Percentiles rank a stretch among this genome's conserved stretches.
These are phyloP conservation scores for Rissa tridactyla DNA, from an alignment of 2,113 vertebrate genomes.

Conservation along the genomic window DNA sequence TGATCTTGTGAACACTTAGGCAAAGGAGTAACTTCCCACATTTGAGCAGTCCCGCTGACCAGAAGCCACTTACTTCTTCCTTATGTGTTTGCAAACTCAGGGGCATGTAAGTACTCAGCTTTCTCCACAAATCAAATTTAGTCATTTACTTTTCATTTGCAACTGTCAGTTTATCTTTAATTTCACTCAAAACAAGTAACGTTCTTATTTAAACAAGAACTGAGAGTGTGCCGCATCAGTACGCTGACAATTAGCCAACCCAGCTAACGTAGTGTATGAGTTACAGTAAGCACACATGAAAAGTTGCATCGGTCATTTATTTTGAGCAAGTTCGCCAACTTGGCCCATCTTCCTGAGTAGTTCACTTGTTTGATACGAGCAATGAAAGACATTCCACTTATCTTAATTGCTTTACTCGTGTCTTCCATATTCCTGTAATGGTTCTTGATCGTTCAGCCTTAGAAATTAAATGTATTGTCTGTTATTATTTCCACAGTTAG, in stretches of 20 bases:
- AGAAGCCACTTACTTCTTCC: not conserved
- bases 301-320: conserved; percentile 1
- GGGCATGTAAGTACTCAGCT: not conserved
- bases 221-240: not conserved
- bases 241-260: not conserved
- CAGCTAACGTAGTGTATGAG: not conserved
- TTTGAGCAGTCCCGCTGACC: not conserved
- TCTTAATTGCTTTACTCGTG: conserved; percentile 28
- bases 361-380: conserved; percentile 26
- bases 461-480: conserved; percentile 9
- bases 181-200: not conserved
- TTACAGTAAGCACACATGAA: conserved; percentile 33
- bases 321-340: conserved; percentile 2
- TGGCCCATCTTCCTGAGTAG: conserved; percentile 23
- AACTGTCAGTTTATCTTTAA: not conserved
- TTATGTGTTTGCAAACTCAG: not conserved
- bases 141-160: not conserved
- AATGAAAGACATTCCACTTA: conserved; percentile 52
- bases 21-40: not conserved
- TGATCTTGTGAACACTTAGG: not conserved
- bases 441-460: conserved; percentile 1
- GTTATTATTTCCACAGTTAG: not conserved
- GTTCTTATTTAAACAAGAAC: not conserved
- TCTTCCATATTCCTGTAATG: conserved; percentile 46
- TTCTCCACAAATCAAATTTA: not conserved